Evolutionary conservation across 1,140 invertebrate species (phyloP).

Genomic region (Pollicipes pollicipes): DNA sequence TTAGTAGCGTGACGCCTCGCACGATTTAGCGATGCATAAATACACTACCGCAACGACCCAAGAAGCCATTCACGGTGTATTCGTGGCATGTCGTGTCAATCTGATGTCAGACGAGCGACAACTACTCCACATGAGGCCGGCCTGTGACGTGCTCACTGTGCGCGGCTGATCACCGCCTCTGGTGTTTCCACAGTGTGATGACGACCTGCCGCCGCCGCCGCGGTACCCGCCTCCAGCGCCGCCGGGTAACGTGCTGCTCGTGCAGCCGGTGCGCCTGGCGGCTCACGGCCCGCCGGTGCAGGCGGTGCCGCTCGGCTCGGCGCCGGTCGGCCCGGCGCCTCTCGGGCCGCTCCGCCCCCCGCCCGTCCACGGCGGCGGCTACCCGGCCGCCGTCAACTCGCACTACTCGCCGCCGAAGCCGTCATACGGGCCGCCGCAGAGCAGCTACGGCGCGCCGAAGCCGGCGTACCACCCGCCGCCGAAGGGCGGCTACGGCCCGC

Average conservation of each 20-base stretch:
- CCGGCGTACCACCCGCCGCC: not conserved
- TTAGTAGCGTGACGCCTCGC: too few relatives aligned
- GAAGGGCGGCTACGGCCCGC: not conserved
- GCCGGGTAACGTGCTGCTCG: not conserved
- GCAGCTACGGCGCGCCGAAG: not conserved
- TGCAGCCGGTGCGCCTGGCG: not conserved
- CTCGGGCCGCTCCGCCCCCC: not conserved
- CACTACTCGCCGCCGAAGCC: slow-evolving; percentile 1
- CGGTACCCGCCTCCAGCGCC: not conserved
- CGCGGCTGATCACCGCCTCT: too few relatives aligned
- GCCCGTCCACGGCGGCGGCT: not conserved
- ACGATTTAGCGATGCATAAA: too few relatives aligned
- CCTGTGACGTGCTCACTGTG: too few relatives aligned
- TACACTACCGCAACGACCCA: too few relatives aligned
- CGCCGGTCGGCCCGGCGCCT: not conserved
- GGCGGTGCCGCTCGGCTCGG: not conserved
- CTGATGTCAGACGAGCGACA: too few relatives aligned
- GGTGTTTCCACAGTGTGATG: not conserved
- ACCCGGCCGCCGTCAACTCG: not conserved
- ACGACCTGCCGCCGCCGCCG: not conserved
- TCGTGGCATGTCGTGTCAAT: too few relatives aligned
- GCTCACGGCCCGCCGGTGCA: not conserved
- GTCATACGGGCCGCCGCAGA: not conserved
- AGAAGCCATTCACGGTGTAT: too few relatives aligned
- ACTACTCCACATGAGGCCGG: too few relatives aligned